These are phyloP conservation scores for Caenorhabditis sinica DNA, from an alignment of 2,888 invertebrate genomes.

Conservation along the genomic window DNA sequence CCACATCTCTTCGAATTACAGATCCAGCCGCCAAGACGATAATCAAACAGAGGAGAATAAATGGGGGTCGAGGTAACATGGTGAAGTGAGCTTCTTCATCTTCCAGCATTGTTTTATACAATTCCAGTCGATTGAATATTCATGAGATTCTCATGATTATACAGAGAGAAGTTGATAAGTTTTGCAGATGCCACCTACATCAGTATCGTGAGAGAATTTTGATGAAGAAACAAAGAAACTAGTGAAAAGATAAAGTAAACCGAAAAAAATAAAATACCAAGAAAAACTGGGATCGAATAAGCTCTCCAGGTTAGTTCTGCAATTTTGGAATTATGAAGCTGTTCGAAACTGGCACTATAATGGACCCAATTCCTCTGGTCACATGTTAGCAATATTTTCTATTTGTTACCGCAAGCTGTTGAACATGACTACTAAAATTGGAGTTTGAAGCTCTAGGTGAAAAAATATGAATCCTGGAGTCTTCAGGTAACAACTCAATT, in stretches of 20 bases:
- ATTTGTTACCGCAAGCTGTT: no score
- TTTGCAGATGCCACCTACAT: neutral
- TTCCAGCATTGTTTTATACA: constrained; percentile 44
- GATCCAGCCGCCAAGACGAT: constrained; percentile 18
- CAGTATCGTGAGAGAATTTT: constrained; percentile 14
- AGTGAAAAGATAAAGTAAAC: neutral
- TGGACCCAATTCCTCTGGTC: no score
- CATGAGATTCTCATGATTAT: constrained; percentile 49
- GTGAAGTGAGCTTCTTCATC: constrained; percentile 22
- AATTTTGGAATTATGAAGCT: no score
- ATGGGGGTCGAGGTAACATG: constrained; percentile 19
- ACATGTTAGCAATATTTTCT: no score
- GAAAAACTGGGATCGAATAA: no score
- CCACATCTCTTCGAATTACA: constrained; percentile 35
- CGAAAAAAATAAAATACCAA: neutral
- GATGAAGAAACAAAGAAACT: neutral
- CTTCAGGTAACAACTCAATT: no score
- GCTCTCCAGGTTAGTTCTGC: no score
- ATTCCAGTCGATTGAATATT: constrained; percentile 22
- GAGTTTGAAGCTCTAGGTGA: no score
- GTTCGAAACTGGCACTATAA: no score
- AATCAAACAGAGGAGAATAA: neutral
- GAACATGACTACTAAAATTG: no score
- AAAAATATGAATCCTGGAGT: no score
- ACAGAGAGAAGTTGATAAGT: constrained; percentile 8